A percentile compares a stretch with the other conserved stretches of the same genome.
These are phyloP conservation scores for Zaprionus lachaisei DNA, from an alignment of 1,140 invertebrate species.

Conservation along the genomic window DNA sequence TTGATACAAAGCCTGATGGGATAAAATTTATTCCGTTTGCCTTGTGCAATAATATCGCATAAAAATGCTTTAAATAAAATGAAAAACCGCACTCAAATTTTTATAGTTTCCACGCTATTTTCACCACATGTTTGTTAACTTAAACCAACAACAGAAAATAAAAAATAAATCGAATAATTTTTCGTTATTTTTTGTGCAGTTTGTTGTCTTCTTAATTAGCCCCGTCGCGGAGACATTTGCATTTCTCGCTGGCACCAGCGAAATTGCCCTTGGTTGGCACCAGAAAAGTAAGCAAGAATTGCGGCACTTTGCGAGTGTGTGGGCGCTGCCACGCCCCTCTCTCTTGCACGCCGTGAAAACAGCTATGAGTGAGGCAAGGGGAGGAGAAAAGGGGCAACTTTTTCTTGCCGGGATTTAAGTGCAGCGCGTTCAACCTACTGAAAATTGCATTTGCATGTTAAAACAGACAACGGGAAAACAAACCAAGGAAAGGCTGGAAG, in stretches of 20 bases:
- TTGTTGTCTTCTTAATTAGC: slow-evolving; percentile 38
- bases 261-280: slow-evolving; percentile 42
- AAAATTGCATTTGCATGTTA: slow-evolving; percentile 76
- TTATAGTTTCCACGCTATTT: not conserved
- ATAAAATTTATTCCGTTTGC: not conserved
- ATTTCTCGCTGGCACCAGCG: slow-evolving; percentile 51
- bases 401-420: slow-evolving; percentile 45
- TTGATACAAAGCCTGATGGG: not conserved
- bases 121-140: not conserved
- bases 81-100: not conserved
- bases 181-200: not conserved
- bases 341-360: not conserved
- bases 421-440: slow-evolving; percentile 48
- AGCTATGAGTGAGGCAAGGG: not conserved
- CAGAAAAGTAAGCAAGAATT: slow-evolving; percentile 60
- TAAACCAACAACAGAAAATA: not conserved
- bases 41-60: not conserved
- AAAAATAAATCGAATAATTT: not conserved
- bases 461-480: slow-evolving; percentile 47
- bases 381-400: not conserved
- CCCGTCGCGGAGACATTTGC: slow-evolving; percentile 4
- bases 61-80: not conserved
- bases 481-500: not conserved
- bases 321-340: not conserved
- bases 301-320: slow-evolving; percentile 26